Base-by-base conservation (phyloP, 1,140 invertebrate species). In the Hylaeus volcanicus region DNA sequence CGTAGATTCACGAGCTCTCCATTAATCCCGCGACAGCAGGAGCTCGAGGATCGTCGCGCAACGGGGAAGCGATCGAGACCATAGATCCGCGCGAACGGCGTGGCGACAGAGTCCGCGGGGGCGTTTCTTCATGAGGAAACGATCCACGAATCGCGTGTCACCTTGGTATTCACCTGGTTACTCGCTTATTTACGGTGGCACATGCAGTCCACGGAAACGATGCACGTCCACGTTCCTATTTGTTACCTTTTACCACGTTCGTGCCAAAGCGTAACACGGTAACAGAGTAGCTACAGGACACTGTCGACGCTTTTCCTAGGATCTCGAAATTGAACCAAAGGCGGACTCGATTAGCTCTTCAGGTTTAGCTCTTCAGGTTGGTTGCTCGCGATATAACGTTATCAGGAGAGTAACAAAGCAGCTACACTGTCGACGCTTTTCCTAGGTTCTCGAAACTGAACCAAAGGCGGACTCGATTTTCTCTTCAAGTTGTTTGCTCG, bases 121-220 rank as follows among this genome's bases (percentile, higher is more conserved):
- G 37, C 14, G 3, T 2, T 2, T 55, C 8, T 55, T 55, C 37
- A 61, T n/a, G 26, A 12, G 11, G 14, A 41, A 26, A n/a, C 70
- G 26, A 58, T 68, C 65, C 41, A 15, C 37, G 65, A 48, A 43
- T 60, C 41, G 53, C 43, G 73, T 39, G 58, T 68, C 74, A 60
- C 74, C 64, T 58, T 12, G 14, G 69, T 37, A 14, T 5, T 51
- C 55, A 61, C 71, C 56, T 45, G 61, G 61, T 14, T 45, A 5
- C 58, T 76, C 74, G n/a, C 53, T 60, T 2, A 60, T 60, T 60
- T 51, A 60, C n/a, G 8, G 68, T 43, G 8, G 15, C 43, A 68
- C 43, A 15, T 39, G 12, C 48, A 15, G 56, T 61, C 63, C 48
- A 9, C 60, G 14, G 26, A 74, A 41, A 48, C 60, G 14, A 60